Conservation (phyloP, 2,888 invertebrate genomes). For the Globia sparganii region DNA sequence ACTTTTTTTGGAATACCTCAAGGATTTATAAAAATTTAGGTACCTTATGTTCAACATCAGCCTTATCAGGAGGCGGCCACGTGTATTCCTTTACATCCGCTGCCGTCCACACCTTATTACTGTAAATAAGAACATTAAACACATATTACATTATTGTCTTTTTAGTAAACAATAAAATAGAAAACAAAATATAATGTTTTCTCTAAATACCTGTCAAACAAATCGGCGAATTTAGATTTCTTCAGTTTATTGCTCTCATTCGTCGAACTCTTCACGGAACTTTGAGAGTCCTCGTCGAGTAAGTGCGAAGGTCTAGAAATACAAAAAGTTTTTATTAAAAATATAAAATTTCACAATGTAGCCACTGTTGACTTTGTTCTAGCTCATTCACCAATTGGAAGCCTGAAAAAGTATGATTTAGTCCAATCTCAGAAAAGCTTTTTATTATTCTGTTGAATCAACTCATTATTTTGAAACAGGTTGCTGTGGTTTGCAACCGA, state of each 20-base stretch:
- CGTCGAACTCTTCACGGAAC: slow-evolving; percentile 94
- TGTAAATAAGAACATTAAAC: slow-evolving; percentile 70
- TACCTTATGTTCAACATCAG: slow-evolving; percentile 83
- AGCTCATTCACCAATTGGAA: slow-evolving; percentile 1
- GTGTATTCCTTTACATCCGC: slow-evolving; percentile 98
- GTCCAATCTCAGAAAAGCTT: background rate
- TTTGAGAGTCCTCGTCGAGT: slow-evolving; percentile 95
- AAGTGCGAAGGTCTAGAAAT: slow-evolving; percentile 83
- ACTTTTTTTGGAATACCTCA: background rate
- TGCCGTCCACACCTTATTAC: slow-evolving; percentile 93
- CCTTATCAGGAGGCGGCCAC: slow-evolving; percentile 93
- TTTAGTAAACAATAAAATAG: background rate
- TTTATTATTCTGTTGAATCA: background rate
- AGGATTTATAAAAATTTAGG: background rate
- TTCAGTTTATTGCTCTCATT: slow-evolving; percentile 91
- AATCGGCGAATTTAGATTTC: slow-evolving; percentile 87
- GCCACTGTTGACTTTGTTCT: background rate
- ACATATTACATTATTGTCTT: slow-evolving; percentile 10
- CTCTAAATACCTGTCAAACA: slow-evolving; percentile 84
- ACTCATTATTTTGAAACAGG: no score
- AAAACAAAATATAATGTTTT: background rate
- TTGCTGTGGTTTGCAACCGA: background rate
- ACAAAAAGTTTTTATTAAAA: slow-evolving; percentile 18
- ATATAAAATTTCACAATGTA: background rate
- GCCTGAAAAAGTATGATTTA: background rate